These are phyloP conservation scores for Colinus virginianus DNA, from an alignment of 2,113 vertebrate species.

Conservation along the genomic window DNA sequence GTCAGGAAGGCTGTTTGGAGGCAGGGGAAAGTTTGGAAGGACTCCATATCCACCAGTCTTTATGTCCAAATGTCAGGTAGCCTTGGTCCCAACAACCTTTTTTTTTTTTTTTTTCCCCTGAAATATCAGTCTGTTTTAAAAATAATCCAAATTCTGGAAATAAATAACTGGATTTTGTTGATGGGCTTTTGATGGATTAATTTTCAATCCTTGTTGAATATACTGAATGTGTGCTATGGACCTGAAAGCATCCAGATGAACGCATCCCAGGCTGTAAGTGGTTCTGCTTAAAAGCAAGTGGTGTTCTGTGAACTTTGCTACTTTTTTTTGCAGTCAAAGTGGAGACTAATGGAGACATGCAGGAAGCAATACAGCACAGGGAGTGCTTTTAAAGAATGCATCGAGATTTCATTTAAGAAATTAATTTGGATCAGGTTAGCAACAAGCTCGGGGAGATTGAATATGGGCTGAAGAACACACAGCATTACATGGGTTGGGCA, in stretches of 20 bases:
- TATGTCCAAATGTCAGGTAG: not conserved
- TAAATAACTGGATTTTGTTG: not conserved
- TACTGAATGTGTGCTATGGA: not conserved
- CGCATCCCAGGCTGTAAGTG: not conserved
- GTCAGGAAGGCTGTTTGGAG: not conserved
- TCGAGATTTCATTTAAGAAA: not conserved
- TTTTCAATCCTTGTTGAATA: not conserved
- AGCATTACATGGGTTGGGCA: not conserved
- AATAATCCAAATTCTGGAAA: not conserved
- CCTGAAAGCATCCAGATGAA: not conserved
- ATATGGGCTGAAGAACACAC: not conserved
- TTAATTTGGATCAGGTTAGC: constrained; percentile 2
- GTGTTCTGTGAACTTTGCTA: not conserved
- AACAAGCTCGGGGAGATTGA: not conserved
- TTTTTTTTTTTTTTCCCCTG: not conserved
- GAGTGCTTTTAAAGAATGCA: not conserved
- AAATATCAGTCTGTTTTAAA: not conserved
- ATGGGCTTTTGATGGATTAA: not conserved
- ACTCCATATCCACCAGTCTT: fast-evolving
- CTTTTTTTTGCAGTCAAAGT: not conserved
- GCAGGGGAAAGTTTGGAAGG: not conserved
- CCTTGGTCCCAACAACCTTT: not conserved
- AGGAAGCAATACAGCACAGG: not conserved
- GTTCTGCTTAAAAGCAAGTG: not conserved
- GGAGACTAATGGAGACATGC: not conserved